phyloP scores from a whole-genome alignment of 2,888 invertebrate species.

The Unio pictorum region DNA sequence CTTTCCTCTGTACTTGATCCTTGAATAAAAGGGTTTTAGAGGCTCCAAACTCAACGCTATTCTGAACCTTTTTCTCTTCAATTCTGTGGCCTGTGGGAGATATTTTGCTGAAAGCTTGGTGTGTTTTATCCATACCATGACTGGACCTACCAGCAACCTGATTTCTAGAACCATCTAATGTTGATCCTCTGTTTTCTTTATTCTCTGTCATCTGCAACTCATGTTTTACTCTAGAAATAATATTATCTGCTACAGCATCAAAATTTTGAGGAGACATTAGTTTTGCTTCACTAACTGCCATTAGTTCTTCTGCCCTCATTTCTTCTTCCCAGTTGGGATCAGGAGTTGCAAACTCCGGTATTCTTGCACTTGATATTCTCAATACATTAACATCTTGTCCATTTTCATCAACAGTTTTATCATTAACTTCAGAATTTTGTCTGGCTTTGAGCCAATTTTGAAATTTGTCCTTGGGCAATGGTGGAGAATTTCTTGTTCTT shows the following conservation, averaged over 20 bases:
- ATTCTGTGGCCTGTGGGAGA: background rate
- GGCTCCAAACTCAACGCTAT: background rate
- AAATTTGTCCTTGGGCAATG: constrained; percentile 29
- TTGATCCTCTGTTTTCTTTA: background rate
- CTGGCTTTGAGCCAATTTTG: constrained; percentile 46
- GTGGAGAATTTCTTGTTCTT: too few relatives aligned
- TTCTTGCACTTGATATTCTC: constrained; percentile 32
- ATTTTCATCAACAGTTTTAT: constrained; percentile 2
- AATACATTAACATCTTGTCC: constrained; percentile 27
- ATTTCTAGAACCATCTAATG: background rate
- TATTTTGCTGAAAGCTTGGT: background rate
- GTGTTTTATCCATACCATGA: background rate
- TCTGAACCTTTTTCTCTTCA: constrained; percentile 3
- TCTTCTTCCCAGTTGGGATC: constrained; percentile 28
- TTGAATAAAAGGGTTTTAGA: background rate
- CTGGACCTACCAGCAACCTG: background rate
- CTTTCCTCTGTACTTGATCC: background rate
- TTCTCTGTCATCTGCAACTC: constrained; percentile 27
- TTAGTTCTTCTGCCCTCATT: constrained; percentile 26
- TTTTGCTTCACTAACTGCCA: constrained; percentile 29
- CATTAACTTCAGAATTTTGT: constrained; percentile 12
- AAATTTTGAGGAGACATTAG: constrained; percentile 46
- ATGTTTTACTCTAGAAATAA: constrained; percentile 46
- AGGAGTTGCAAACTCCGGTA: constrained; percentile 39
- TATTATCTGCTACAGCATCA: constrained; percentile 50